A percentile compares a stretch with the other conserved stretches of the same genome.
phyloP scores from a whole-genome alignment of 2,888 invertebrate species.

The Sthenelais limicola region DNA sequence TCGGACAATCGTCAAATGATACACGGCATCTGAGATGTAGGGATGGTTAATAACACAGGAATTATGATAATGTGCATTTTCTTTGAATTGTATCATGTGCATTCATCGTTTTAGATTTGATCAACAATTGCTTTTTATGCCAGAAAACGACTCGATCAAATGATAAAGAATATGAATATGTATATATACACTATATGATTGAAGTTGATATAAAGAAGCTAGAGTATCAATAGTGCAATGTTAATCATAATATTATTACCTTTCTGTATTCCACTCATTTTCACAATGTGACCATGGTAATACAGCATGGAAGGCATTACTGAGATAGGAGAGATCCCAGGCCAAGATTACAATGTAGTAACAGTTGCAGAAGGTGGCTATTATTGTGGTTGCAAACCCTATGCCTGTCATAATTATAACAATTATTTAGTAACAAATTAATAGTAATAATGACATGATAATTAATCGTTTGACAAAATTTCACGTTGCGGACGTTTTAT shows the following conservation, averaged over 20 bases:
- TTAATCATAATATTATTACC: too few relatives aligned
- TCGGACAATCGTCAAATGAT: constrained; percentile 6
- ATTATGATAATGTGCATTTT: not conserved
- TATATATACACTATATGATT: not conserved
- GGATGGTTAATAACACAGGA: too few relatives aligned
- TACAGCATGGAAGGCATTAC: constrained; percentile 41
- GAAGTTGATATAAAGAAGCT: not conserved
- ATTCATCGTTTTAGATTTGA: not conserved
- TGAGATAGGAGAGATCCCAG: constrained; percentile 61
- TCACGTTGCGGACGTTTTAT: too few relatives aligned
- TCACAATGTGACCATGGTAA: constrained; percentile 74
- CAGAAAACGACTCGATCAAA: too few relatives aligned
- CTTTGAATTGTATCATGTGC: not conserved
- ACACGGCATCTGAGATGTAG: constrained; percentile 36
- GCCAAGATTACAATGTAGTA: constrained; percentile 74
- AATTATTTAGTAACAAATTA: too few relatives aligned
- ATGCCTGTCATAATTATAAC: constrained; percentile 70
- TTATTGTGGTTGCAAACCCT: constrained; percentile 72
- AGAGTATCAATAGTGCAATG: not conserved
- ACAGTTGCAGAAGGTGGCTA: constrained; percentile 72
- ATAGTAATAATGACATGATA: too few relatives aligned
- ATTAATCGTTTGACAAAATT: too few relatives aligned
- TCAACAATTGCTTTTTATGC: too few relatives aligned
- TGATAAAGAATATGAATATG: not conserved
- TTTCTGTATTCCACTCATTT: constrained; percentile 72